Evolutionary conservation across 2,113 vertebrate species (phyloP).

Genomic region (Copsychus sechellarum): DNA sequence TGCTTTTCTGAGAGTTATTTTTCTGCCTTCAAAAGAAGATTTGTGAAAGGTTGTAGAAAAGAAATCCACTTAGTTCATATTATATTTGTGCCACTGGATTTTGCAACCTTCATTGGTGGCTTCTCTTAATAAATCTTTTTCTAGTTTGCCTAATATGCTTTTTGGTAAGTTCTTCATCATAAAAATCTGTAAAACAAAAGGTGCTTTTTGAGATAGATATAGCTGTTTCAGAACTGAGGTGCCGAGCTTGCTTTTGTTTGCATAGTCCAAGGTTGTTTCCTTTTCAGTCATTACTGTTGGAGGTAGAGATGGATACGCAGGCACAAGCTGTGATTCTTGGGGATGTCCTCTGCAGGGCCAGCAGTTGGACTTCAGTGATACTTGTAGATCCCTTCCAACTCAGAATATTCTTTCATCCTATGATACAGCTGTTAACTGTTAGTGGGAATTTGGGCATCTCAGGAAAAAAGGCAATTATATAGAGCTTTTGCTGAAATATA

Average conservation of each 20-base stretch:
- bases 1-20: background rate
- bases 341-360: background rate
- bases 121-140: background rate
- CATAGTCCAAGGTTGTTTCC: background rate
- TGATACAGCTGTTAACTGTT: background rate
- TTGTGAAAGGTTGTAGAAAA: background rate
- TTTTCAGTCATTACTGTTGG: background rate
- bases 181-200: background rate
- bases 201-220: background rate
- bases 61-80: background rate
- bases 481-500: background rate
- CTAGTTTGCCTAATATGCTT: background rate
- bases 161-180: background rate
- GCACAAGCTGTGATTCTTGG: background rate
- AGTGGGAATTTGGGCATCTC: background rate
- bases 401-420: background rate
- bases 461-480: background rate
- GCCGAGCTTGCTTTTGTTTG: background rate
- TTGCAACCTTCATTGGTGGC: background rate
- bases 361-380: background rate
- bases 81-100: background rate
- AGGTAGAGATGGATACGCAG: background rate
- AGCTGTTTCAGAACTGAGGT: background rate
- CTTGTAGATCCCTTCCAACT: background rate
- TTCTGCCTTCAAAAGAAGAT: background rate